These are phyloP conservation scores for Carcinoscorpius rotundicauda DNA, from an alignment of 1,140 invertebrate genomes.

Conservation along the genomic window DNA sequence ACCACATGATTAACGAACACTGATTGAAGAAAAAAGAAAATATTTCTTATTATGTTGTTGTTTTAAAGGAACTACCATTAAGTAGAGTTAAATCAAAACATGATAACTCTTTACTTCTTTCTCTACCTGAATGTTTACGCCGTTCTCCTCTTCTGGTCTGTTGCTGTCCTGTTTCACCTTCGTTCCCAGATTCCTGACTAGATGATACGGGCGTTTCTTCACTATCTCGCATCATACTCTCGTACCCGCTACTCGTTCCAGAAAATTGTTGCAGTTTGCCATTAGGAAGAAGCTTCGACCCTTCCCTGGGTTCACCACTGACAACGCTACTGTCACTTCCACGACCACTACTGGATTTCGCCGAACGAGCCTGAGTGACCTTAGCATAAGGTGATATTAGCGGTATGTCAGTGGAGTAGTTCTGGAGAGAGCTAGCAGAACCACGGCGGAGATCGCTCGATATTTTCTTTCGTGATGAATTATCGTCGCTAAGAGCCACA, in stretches of 20 bases:
- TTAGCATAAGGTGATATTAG: background rate
- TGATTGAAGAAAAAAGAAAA: too few relatives aligned
- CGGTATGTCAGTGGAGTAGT: too few relatives aligned
- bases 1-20: too few relatives aligned
- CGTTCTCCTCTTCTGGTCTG: background rate
- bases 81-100: too few relatives aligned
- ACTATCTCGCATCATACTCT: constrained; percentile 66
- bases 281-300: background rate
- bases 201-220: constrained; percentile 39
- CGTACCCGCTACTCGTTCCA: constrained; percentile 49
- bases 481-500: too few relatives aligned
- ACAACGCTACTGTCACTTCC: constrained; percentile 32
- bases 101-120: too few relatives aligned
- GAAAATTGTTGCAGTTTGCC: constrained; percentile 12
- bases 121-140: background rate
- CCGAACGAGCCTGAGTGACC: constrained; percentile 11
- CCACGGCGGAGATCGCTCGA: too few relatives aligned
- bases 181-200: constrained; percentile 32
- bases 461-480: too few relatives aligned
- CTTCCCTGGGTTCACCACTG: constrained; percentile 10
- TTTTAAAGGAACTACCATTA: too few relatives aligned
- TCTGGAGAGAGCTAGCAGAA: too few relatives aligned
- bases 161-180: constrained; percentile 12
- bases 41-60: too few relatives aligned
- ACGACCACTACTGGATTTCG: constrained; percentile 35